A percentile compares a stretch with the other conserved stretches of the same genome.
Evolutionary conservation across 2,113 vertebrate genomes (phyloP).

Genomic region (Coryphaenoides rupestris): DNA sequence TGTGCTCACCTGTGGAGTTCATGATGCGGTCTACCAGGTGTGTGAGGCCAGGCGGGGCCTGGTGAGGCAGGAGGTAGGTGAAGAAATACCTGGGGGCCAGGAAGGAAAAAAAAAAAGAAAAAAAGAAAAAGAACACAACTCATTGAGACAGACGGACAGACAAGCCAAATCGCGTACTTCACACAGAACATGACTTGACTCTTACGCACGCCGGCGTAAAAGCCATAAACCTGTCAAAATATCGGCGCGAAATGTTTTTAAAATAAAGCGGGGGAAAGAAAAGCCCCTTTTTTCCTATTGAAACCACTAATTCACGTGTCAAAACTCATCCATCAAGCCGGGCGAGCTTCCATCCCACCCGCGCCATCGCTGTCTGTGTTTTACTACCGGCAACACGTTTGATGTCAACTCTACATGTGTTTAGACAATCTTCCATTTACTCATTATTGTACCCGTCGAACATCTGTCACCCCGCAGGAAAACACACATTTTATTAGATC

Average conservation of each 20-base stretch:
- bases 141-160: constrained; percentile 28
- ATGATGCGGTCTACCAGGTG: constrained; percentile 83
- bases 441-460: constrained; percentile 30
- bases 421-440: constrained; percentile 24
- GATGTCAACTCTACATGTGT: constrained; percentile 27
- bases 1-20: constrained; percentile 85
- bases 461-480: constrained; percentile 27
- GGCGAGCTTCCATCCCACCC: background rate
- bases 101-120: constrained; percentile 40
- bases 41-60: constrained; percentile 76
- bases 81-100: constrained; percentile 83
- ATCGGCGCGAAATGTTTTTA: constrained; percentile 13
- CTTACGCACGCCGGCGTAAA: constrained; percentile 42
- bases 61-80: constrained; percentile 88
- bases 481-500: background rate
- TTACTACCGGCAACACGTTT: constrained; percentile 20
- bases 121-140: background rate
- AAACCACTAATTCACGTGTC: constrained; percentile 31
- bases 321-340: constrained; percentile 19
- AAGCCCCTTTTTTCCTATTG: background rate
- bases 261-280: constrained; percentile 18
- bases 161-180: constrained; percentile 43
- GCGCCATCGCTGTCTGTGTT: constrained; percentile 2
- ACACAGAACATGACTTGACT: constrained; percentile 39
- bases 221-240: constrained; percentile 55